A percentile compares a stretch with the other conserved stretches of the same genome.
Conservation (phyloP, 2,113 vertebrate species). For the Columbina picui region DNA sequence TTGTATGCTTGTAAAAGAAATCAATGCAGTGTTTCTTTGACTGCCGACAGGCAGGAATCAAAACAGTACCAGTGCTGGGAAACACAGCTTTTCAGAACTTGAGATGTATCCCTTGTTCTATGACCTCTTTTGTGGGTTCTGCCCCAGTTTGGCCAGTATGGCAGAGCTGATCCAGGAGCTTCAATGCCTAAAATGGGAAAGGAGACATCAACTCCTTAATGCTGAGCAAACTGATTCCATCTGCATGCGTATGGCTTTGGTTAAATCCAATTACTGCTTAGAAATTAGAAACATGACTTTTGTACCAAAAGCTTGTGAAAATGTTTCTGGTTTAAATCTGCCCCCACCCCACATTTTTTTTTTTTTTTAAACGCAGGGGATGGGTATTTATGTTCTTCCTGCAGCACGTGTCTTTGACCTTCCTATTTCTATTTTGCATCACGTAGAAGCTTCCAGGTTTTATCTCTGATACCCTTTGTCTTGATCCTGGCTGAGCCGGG, state of each 20-base stretch:
- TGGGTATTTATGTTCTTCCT: neutral
- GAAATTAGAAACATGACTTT: neutral
- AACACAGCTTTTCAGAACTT: neutral
- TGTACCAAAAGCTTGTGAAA: neutral
- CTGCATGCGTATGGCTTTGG: rapidly evolving
- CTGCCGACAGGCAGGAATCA: neutral
- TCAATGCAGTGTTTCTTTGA: neutral
- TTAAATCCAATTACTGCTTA: neutral
- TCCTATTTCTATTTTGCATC: neutral
- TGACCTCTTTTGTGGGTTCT: neutral
- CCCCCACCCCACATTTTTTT: neutral
- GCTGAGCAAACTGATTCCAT: neutral
- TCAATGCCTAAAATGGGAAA: neutral
- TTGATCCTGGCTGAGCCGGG: neutral
- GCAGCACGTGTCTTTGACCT: rapidly evolving
- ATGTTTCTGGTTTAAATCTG: neutral
- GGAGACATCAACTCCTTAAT: neutral
- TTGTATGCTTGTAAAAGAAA: neutral
- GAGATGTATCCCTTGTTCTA: neutral
- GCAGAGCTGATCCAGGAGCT: neutral
- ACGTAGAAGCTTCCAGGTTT: neutral
- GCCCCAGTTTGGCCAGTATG: neutral
- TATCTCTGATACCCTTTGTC: neutral
- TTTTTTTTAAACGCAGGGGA: neutral
- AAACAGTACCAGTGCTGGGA: neutral